These are phyloP conservation scores for Eulemur albifrons DNA, from an alignment of 2,797 vertebrate genomes.

Conservation along the genomic window DNA sequence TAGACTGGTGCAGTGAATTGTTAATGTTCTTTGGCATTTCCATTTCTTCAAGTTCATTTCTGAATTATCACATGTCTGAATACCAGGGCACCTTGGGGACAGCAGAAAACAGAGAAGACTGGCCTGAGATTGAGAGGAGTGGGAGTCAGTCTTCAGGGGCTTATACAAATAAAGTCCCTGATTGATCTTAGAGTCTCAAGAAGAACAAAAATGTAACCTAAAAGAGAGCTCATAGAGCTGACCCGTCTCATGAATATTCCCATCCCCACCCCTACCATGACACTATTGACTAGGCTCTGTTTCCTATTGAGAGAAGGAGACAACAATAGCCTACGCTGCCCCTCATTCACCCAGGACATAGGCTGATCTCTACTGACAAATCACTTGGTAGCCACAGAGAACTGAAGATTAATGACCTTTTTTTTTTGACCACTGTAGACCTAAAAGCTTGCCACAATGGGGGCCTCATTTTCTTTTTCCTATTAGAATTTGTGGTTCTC, in stretches of 20 bases:
- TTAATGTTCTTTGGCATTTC: neutral
- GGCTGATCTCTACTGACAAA: neutral
- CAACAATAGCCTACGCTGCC: neutral
- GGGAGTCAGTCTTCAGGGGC: neutral
- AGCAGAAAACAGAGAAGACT: neutral
- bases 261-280: neutral
- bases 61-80: neutral
- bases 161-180: neutral
- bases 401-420: neutral
- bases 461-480: neutral
- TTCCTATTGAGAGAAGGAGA: neutral
- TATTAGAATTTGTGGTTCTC: neutral
- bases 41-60: slow-evolving; percentile 33
- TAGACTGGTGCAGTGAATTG: neutral
- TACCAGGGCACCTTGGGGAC: neutral
- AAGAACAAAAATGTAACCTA: neutral
- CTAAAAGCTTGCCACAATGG: neutral
- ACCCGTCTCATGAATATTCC: neutral
- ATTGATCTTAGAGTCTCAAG: no score
- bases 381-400: neutral
- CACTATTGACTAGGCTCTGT: neutral
- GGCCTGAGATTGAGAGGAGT: neutral
- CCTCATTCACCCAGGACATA: neutral
- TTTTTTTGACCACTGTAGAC: neutral
- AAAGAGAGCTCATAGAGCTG: neutral